Percentiles rank a stretch among this genome's conserved stretches.
Conservation (phyloP, 2,113 vertebrate species). For the Prionailurus bengalensis region DNA sequence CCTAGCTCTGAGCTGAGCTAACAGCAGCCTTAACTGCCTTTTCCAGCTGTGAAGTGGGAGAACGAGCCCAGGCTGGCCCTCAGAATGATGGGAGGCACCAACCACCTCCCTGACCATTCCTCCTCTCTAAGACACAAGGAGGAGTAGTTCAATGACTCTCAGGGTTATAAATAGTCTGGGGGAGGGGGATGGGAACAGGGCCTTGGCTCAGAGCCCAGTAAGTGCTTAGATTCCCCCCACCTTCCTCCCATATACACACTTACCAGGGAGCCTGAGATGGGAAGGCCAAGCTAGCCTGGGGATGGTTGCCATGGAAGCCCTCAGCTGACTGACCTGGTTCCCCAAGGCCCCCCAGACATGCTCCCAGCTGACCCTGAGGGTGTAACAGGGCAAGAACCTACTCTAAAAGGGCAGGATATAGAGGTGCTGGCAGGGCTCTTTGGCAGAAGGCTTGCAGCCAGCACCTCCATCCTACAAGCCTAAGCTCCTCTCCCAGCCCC, state of each 20-base stretch:
- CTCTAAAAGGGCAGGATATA: neutral
- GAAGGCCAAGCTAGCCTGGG: conserved; percentile 53
- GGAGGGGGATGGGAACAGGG: conserved; percentile 28
- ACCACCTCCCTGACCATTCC: conserved; percentile 49
- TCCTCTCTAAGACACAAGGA: conserved; percentile 54
- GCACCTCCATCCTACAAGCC: neutral
- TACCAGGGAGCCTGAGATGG: conserved; percentile 47
- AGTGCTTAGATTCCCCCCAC: conserved; percentile 31
- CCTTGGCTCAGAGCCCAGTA: conserved; percentile 72
- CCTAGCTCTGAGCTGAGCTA: neutral
- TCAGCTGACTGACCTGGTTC: conserved; percentile 16
- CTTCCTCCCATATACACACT: neutral
- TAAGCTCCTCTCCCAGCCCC: neutral
- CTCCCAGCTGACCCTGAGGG: neutral
- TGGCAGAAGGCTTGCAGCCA: neutral
- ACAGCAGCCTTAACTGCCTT: neutral
- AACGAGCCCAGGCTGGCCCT: neutral
- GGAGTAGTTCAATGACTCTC: conserved; percentile 51
- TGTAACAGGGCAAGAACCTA: conserved; percentile 8
- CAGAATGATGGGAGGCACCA: neutral
- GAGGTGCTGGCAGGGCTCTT: neutral
- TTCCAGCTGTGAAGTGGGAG: neutral
- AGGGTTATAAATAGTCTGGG: conserved; percentile 77
- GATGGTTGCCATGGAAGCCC: conserved; percentile 69
- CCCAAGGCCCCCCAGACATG: neutral